Evolutionary conservation across 2,113 vertebrate genomes (phyloP).

Genomic region (Platysteira castanea): DNA sequence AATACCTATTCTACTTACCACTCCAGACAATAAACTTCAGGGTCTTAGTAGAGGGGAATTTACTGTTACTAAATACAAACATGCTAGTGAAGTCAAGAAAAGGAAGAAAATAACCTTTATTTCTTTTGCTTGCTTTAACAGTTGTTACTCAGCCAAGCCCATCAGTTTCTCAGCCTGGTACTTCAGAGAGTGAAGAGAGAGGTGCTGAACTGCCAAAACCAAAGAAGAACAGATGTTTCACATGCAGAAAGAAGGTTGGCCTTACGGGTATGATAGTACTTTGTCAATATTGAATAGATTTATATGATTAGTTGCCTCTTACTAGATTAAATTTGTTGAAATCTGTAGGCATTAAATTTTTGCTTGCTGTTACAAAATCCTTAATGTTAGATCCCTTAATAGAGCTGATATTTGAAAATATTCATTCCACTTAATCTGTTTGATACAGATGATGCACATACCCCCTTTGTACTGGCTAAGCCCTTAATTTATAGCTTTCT

Average conservation of each 20-base stretch:
- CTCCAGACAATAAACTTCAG: not conserved
- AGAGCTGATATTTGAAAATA: not conserved
- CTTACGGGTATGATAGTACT: slow-evolving; percentile 81
- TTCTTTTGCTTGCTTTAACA: slow-evolving; percentile 52
- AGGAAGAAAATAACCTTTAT: not conserved
- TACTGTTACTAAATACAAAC: not conserved
- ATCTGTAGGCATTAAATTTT: not conserved
- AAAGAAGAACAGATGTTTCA: slow-evolving; percentile 94
- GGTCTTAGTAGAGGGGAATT: not conserved
- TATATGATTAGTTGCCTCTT: not conserved
- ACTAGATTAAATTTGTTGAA: not conserved
- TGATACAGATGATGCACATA: not conserved
- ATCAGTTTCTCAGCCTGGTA: slow-evolving; percentile 80
- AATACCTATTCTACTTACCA: not conserved
- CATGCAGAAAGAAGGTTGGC: slow-evolving; percentile 93
- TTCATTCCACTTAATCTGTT: not conserved
- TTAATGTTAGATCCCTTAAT: not conserved
- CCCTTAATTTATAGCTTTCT: not conserved
- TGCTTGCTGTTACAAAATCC: not conserved
- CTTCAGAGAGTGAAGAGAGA: slow-evolving; percentile 81
- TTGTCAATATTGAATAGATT: not conserved
- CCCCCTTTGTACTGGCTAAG: not conserved
- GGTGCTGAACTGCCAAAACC: slow-evolving; percentile 84
- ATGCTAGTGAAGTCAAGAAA: not conserved
- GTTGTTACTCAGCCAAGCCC: slow-evolving; percentile 92